These are phyloP conservation scores for Drosophila putrida DNA, from an alignment of 2,888 invertebrate species.

Conservation along the genomic window DNA sequence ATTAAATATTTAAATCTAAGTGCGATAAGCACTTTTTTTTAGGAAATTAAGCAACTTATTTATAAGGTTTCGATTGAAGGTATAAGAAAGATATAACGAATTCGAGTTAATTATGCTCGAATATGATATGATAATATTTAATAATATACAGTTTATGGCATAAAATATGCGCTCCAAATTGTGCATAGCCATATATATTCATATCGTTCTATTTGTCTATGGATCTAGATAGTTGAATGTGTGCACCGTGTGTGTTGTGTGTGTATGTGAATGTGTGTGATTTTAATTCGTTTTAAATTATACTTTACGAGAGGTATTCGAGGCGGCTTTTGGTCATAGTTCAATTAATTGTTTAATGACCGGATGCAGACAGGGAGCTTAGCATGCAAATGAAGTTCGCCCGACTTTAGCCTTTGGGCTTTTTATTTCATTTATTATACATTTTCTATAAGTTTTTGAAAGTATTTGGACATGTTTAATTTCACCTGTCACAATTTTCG, in stretches of 20 bases:
- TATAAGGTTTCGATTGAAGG: slow-evolving; percentile 19
- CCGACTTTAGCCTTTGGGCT: slow-evolving; percentile 6
- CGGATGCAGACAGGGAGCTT: slow-evolving; percentile 55
- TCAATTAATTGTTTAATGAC: slow-evolving; percentile 76
- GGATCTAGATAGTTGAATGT: slow-evolving; percentile 42
- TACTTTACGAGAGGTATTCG: slow-evolving; percentile 58
- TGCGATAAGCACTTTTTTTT: slow-evolving; percentile 57
- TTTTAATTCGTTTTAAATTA: slow-evolving; percentile 77
- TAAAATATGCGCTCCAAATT: slow-evolving; percentile 29
- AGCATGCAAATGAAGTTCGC: slow-evolving; percentile 69
- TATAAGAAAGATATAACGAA: slow-evolving; percentile 37
- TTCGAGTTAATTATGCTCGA: slow-evolving; percentile 16
- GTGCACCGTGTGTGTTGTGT: slow-evolving; percentile 4
- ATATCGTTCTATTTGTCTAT: slow-evolving; percentile 33
- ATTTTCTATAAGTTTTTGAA: slow-evolving; percentile 14
- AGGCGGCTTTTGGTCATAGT: slow-evolving; percentile 70
- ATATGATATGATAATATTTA: slow-evolving; percentile 32
- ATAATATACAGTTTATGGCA: slow-evolving; percentile 49
- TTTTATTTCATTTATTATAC: slow-evolving; percentile 18
- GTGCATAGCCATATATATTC: slow-evolving; percentile 4
- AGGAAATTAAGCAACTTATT: slow-evolving; percentile 23
- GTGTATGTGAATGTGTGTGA: slow-evolving; percentile 42
- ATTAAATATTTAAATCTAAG: slow-evolving; percentile 72
- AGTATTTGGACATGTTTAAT: slow-evolving; percentile 23
- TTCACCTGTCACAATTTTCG: slow-evolving; percentile 41